A percentile compares a stretch with the other conserved stretches of the same genome.
Evolutionary conservation across 2,113 vertebrate species (phyloP).

Genomic region (Nipponia nippon): DNA sequence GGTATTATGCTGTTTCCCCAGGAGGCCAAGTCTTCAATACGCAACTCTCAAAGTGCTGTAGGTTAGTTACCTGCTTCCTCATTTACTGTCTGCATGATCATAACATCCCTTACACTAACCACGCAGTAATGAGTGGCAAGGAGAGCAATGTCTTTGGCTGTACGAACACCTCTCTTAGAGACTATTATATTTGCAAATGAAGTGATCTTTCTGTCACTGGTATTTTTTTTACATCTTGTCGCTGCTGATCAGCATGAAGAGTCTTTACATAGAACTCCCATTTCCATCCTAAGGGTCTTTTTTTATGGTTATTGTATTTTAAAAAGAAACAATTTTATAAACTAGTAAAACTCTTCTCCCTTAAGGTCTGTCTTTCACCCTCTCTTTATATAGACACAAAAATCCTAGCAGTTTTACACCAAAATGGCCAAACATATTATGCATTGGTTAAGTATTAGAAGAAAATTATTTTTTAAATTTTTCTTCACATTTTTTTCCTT

Average conservation of each 20-base stretch:
- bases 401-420: neutral
- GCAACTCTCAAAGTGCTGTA: neutral
- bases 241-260: neutral
- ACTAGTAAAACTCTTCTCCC: neutral
- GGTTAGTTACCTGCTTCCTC: slow-evolving; percentile 22
- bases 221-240: neutral
- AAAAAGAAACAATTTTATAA: neutral
- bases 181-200: neutral
- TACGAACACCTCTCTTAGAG: neutral
- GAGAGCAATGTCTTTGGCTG: neutral
- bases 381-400: neutral
- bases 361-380: neutral
- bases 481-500: neutral
- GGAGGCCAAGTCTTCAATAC: neutral
- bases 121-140: neutral
- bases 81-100: neutral
- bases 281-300: neutral
- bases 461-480: neutral
- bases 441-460: neutral
- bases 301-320: neutral
- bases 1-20: neutral
- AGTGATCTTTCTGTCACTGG: neutral
- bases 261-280: neutral
- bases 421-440: neutral
- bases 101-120: neutral